Base-by-base conservation (phyloP, 2,797 vertebrate species). In the Pseudomugil gertrudae region DNA sequence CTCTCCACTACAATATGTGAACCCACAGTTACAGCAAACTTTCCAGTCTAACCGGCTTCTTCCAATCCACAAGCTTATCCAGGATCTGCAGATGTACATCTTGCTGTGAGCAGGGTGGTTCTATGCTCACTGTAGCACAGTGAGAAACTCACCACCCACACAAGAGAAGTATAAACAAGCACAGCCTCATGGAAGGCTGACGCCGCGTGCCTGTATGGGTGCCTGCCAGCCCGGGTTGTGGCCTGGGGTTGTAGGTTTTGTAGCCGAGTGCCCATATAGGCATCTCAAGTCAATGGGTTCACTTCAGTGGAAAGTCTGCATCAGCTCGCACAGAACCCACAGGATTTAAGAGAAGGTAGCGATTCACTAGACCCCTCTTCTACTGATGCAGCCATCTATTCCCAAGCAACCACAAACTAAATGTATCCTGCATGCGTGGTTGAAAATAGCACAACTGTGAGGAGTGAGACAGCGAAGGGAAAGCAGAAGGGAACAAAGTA, bases 341-440 rank as follows among this genome's bases (percentile, higher is more conserved):
- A 74, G 84, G 43, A 76, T 81, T 66, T 62, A 17, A 52, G 59
- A 59, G 82, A 86, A 84, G 84, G 79, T 85, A 88, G 69, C 61
- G 35, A 85, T 84, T 74, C 80, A 82, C 72, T 79, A 80, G 80
- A 79, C 64, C 68, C 72, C 84, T 24, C 63, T 38, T 54, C 45
- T 35, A 27, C 74, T 70, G 83, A 81, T 78, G 83, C 60, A 89
- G 84, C 81, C 84, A 85, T 87, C 76, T 84, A 83, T 88, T 88
- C 82, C 84, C 77, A 35, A 79, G 82, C 68, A 67, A 90, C 92
- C 93, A 68, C 90, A 92, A 73, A 84, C 90, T 92, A 93, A 93
- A 94, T 90, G 87, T 72, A 89, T 90, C 89, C 80, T 87, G 80
- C 81, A 83, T 79, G 78, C 84, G 35, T 73, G 76, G 90, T 79